Conservation (phyloP, 2,888 invertebrate species). For the Microdon myrmicae region DNA sequence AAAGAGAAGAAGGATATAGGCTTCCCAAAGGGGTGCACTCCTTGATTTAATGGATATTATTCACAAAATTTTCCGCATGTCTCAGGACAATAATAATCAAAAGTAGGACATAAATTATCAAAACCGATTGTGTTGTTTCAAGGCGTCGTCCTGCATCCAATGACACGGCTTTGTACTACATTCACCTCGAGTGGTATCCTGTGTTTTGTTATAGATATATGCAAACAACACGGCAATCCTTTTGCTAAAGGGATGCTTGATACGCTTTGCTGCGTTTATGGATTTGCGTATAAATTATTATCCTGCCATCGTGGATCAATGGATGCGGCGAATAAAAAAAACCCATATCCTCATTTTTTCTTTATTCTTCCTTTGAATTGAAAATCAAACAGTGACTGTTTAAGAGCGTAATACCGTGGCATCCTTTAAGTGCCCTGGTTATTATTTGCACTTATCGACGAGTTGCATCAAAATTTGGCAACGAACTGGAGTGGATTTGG, state of each 20-base stretch:
- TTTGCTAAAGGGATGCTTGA: constrained; percentile 14
- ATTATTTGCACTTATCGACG: constrained; percentile 24
- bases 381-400: constrained; percentile 23
- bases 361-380: constrained; percentile 5
- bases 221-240: constrained; percentile 46
- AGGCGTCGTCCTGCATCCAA: constrained; percentile 44
- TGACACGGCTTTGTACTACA: constrained; percentile 41
- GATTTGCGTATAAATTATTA: constrained; percentile 50
- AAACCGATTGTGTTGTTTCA: constrained; percentile 50
- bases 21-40: constrained; percentile 44
- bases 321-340: constrained; percentile 2
- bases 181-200: constrained; percentile 36
- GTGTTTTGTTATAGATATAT: constrained; percentile 10
- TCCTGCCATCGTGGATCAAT: constrained; percentile 33
- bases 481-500: background rate
- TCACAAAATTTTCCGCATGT: constrained; percentile 41
- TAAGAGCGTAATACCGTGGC: constrained; percentile 24
- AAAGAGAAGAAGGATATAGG: constrained; percentile 20
- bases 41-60: constrained; percentile 51
- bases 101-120: constrained; percentile 50
- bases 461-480: constrained; percentile 24
- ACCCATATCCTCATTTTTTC: no score
- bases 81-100: constrained; percentile 51
- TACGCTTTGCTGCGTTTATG: constrained; percentile 41
- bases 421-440: constrained; percentile 27